Evolutionary conservation across 2,113 vertebrate genomes (phyloP).

Genomic region (Anoplopoma fimbria): DNA sequence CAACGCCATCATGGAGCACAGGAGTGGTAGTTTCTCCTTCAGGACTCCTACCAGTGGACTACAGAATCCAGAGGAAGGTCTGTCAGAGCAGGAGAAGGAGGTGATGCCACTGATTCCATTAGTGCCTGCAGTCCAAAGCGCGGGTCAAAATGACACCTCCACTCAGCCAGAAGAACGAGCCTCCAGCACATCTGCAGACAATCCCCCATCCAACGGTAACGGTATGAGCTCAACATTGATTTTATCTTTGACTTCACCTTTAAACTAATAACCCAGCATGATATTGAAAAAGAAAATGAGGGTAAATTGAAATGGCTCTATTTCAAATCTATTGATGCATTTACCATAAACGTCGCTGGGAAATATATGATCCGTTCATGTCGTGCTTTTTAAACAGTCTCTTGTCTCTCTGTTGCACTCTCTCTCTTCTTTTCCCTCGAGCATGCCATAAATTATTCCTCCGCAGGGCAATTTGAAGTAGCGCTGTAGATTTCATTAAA

Average conservation of each 20-base stretch:
- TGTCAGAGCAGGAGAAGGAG: slow-evolving; percentile 82
- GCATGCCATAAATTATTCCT: slow-evolving; percentile 57
- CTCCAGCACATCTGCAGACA: slow-evolving; percentile 19
- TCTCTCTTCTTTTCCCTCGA: slow-evolving; percentile 38
- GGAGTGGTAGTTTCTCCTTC: slow-evolving; percentile 41
- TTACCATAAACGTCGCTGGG: slow-evolving; percentile 31
- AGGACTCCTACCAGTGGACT: slow-evolving; percentile 38
- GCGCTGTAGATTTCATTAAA: slow-evolving; percentile 70
- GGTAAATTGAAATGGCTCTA: neutral
- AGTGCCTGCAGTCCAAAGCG: slow-evolving; percentile 52
- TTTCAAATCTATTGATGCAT: slow-evolving; percentile 16
- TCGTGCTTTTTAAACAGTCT: slow-evolving; percentile 41
- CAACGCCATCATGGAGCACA: slow-evolving; percentile 78
- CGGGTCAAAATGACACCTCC: slow-evolving; percentile 27
- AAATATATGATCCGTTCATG: slow-evolving; percentile 52
- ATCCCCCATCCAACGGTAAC: slow-evolving; percentile 62
- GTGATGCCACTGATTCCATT: slow-evolving; percentile 63
- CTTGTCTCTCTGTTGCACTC: slow-evolving; percentile 31
- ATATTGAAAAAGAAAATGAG: slow-evolving; percentile 15
- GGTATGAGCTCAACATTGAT: slow-evolving; percentile 49
- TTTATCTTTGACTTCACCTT: neutral
- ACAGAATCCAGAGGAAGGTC: slow-evolving; percentile 67
- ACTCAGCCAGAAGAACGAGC: slow-evolving; percentile 39
- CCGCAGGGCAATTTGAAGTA: slow-evolving; percentile 60
- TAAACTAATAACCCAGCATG: slow-evolving; percentile 2